Evolutionary conservation across 1,140 invertebrate species (phyloP).

Genomic region (Heliconius nattereri): DNA sequence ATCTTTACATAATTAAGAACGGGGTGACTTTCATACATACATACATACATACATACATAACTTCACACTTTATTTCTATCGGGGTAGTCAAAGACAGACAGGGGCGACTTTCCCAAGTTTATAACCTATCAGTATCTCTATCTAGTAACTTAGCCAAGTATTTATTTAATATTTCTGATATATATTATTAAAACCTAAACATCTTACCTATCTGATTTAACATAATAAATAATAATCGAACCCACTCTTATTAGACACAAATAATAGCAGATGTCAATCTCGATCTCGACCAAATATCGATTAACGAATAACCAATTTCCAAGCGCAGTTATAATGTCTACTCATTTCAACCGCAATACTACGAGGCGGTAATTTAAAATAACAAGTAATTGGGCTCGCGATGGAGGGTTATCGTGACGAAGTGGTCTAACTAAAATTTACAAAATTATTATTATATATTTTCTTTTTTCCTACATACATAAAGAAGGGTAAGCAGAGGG

Average conservation of each 20-base stretch:
- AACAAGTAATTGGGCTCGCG: conserved; percentile 2
- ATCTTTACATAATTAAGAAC: no score
- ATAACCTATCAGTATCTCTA: no score
- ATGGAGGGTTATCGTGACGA: background rate
- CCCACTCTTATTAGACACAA: background rate
- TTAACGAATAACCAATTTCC: conserved; percentile 2
- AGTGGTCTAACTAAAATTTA: background rate
- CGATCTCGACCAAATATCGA: background rate
- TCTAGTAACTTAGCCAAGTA: no score
- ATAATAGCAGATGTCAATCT: background rate
- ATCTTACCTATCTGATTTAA: background rate
- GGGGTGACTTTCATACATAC: no score
- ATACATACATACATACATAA: no score
- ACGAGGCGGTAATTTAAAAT: conserved; percentile 3
- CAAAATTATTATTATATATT: background rate
- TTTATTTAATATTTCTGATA: no score
- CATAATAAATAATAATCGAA: background rate
- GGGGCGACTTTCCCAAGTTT: no score
- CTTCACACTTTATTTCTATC: no score
- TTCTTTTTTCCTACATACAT: no score
- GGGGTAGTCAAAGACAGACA: no score
- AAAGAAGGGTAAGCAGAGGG: no score
- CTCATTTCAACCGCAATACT: conserved; percentile 9
- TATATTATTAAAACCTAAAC: no score
- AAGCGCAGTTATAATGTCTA: background rate